Percentiles rank a stretch among this genome's conserved stretches.
Conservation (phyloP, 2,797 vertebrate genomes). For the Geotrypetes seraphini region DNA sequence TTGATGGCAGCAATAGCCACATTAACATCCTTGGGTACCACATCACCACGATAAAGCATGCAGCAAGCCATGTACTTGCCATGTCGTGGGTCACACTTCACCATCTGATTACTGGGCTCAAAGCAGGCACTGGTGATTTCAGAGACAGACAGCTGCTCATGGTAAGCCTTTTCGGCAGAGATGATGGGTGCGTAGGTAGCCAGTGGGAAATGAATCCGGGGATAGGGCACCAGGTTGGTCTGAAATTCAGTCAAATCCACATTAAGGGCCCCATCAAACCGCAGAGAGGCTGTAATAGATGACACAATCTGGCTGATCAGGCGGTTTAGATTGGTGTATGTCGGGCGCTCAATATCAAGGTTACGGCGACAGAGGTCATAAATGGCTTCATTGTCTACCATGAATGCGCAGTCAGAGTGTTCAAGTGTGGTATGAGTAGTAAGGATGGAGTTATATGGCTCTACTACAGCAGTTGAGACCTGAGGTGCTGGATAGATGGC, state of each 20-base stretch:
- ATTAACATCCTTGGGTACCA: constrained; percentile 84
- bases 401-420: constrained; percentile 59
- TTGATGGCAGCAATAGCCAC: constrained; percentile 79
- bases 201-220: constrained; percentile 56
- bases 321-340: constrained; percentile 56
- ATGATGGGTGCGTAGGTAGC: constrained; percentile 58
- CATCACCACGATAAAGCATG: constrained; percentile 78
- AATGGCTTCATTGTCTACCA: constrained; percentile 65
- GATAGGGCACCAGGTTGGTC: constrained; percentile 64
- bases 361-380: constrained; percentile 54
- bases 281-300: constrained; percentile 57
- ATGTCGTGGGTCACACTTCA: constrained; percentile 54
- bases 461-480: constrained; percentile 58
- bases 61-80: constrained; percentile 83
- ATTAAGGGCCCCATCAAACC: constrained; percentile 53
- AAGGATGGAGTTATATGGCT: constrained; percentile 64
- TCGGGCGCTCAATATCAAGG: constrained; percentile 52
- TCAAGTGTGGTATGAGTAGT: constrained; percentile 58
- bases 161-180: constrained; percentile 49
- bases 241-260: constrained; percentile 62
- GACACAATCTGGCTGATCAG: constrained; percentile 61
- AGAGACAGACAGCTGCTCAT: constrained; percentile 51
- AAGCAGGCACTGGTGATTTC: constrained; percentile 61
- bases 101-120: constrained; percentile 59
- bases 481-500: constrained; percentile 63